Conservation (phyloP, 2,888 invertebrate species). For the Byasa hedistus region DNA sequence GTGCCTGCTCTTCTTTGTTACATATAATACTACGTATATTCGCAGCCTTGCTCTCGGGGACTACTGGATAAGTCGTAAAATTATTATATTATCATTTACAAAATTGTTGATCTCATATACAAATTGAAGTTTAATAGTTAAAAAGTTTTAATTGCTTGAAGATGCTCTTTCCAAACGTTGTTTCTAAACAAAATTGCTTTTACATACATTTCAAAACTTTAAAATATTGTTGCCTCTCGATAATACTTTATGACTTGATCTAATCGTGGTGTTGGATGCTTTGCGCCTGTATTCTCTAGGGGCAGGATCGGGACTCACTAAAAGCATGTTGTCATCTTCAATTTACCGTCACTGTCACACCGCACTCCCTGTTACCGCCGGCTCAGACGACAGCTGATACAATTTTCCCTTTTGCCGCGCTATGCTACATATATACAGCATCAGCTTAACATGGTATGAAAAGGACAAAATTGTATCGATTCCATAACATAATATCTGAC, state of each 20-base stretch:
- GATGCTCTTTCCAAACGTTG: too few species aligned
- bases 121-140: neutral
- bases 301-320: slow-evolving; percentile 56
- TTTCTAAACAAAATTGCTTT: too few species aligned
- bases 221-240: neutral
- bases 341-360: slow-evolving; percentile 64
- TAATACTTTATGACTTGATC: slow-evolving; percentile 34
- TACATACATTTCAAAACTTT: neutral
- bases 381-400: slow-evolving; percentile 48
- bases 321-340: slow-evolving; percentile 75
- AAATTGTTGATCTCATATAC: neutral
- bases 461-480: slow-evolving; percentile 6
- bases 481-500: slow-evolving; percentile 1
- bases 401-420: slow-evolving; percentile 58
- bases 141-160: too few species aligned
- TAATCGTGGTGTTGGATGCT: slow-evolving; percentile 46
- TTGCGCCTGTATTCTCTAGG: slow-evolving; percentile 53
- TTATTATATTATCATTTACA: neutral
- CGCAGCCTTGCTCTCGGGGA: neutral
- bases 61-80: neutral
- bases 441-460: slow-evolving; percentile 6
- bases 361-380: slow-evolving; percentile 45
- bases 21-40: neutral
- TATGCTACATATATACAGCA: slow-evolving; percentile 47
- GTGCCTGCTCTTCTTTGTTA: slow-evolving; percentile 6